These are phyloP conservation scores for Pelagia noctiluca DNA, from an alignment of 30 jellyfish, hydroid and myxozoan species.

Conservation along the genomic window DNA sequence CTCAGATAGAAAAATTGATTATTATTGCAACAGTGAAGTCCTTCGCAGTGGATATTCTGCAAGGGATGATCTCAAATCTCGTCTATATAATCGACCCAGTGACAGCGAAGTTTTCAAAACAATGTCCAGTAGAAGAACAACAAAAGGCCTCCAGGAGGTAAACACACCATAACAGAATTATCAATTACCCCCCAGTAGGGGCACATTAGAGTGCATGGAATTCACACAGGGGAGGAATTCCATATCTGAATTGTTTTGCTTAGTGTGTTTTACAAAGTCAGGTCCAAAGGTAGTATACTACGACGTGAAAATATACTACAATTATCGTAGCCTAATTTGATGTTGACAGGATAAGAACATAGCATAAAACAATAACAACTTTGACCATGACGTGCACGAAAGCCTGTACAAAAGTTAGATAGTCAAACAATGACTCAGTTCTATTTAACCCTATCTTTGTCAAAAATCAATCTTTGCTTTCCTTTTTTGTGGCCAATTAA, in stretches of 20 bases:
- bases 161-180: neutral
- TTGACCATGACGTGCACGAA: no score
- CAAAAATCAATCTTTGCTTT: no score
- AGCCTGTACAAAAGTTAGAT: no score
- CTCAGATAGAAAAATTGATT: neutral
- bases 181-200: no score
- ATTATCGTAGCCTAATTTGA: neutral
- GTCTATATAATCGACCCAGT: slow-evolving; percentile 56
- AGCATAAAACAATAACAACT: no score
- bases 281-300: neutral
- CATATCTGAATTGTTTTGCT: neutral
- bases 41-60: slow-evolving; percentile 40
- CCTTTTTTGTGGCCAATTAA: no score
- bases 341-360: no score
- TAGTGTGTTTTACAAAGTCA: neutral
- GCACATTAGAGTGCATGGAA: no score
- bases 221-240: neutral
- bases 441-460: no score
- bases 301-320: neutral
- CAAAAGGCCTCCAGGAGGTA: slow-evolving; percentile 3
- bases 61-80: slow-evolving; percentile 34
- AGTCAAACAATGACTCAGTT: no score
- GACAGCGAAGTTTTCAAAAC: slow-evolving; percentile 67
- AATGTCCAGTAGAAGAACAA: neutral
- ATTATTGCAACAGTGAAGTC: slow-evolving; percentile 24